A percentile compares a stretch with the other conserved stretches of the same genome.
Evolutionary conservation across 2,113 vertebrate species (phyloP).

Genomic region (Pipra filicauda): DNA sequence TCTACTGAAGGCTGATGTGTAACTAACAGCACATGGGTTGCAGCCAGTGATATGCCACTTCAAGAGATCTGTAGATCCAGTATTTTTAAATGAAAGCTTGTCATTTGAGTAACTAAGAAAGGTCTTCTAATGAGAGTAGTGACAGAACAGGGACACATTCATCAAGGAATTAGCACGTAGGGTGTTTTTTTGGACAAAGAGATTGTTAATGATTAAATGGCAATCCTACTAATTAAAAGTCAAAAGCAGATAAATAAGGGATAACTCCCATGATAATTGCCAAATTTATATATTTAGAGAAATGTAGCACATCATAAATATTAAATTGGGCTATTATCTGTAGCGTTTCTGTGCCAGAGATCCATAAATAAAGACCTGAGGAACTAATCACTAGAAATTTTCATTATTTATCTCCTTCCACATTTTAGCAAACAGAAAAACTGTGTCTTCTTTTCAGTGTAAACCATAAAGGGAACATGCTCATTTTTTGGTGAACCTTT

Average conservation of each 20-base stretch:
- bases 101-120: neutral
- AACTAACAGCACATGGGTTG: neutral
- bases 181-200: neutral
- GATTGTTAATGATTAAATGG: constrained; percentile 54
- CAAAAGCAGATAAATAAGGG: constrained; percentile 48
- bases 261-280: constrained; percentile 39
- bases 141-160: constrained; percentile 36
- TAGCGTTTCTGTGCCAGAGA: constrained; percentile 5
- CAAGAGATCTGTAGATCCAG: neutral
- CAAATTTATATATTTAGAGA: constrained; percentile 56
- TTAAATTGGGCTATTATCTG: constrained; percentile 44
- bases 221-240: constrained; percentile 57
- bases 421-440: constrained; percentile 35
- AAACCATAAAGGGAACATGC: neutral
- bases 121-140: neutral
- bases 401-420: constrained; percentile 43
- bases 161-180: constrained; percentile 32
- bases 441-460: constrained; percentile 4
- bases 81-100: neutral
- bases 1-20: neutral
- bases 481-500: neutral
- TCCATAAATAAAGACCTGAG: constrained; percentile 48
- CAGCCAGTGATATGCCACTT: neutral
- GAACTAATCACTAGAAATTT: constrained; percentile 31
- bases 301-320: constrained; percentile 37